These are phyloP conservation scores for Malurus elegans DNA, from an alignment of 2,113 vertebrate species.

Conservation along the genomic window DNA sequence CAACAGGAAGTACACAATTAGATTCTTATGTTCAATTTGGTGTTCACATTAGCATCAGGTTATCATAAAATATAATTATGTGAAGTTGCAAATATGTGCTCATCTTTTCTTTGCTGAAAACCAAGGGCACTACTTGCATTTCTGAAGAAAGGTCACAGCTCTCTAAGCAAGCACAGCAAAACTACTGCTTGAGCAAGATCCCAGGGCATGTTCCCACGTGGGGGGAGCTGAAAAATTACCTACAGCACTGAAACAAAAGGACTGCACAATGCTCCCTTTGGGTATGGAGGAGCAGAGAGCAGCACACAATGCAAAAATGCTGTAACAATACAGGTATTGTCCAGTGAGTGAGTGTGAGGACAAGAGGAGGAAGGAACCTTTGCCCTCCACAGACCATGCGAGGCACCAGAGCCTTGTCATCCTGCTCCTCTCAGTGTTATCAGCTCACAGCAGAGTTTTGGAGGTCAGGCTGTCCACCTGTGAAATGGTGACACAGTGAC, in stretches of 20 bases:
- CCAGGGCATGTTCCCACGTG: background rate
- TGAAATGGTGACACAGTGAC: background rate
- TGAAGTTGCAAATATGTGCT: slow-evolving; percentile 34
- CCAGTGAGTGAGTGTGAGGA: background rate
- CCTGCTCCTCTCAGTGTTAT: background rate
- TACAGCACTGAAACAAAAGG: background rate
- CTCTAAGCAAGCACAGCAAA: background rate
- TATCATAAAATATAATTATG: slow-evolving; percentile 60
- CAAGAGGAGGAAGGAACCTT: background rate
- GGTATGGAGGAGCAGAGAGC: background rate
- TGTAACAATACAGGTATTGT: background rate
- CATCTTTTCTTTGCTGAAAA: background rate
- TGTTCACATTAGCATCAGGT: slow-evolving; percentile 49
- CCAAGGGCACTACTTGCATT: background rate
- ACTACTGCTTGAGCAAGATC: background rate
- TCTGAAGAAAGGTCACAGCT: background rate
- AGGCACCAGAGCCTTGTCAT: background rate
- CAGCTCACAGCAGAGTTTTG: background rate
- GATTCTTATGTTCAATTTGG: slow-evolving; percentile 44
- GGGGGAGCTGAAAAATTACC: background rate
- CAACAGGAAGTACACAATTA: slow-evolving; percentile 63
- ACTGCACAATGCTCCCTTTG: background rate
- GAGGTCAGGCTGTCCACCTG: background rate
- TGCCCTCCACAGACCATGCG: background rate
- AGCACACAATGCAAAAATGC: rapidly evolving